Conservation (phyloP, 2,888 invertebrate genomes). For the Yponomeuta malinellus region DNA sequence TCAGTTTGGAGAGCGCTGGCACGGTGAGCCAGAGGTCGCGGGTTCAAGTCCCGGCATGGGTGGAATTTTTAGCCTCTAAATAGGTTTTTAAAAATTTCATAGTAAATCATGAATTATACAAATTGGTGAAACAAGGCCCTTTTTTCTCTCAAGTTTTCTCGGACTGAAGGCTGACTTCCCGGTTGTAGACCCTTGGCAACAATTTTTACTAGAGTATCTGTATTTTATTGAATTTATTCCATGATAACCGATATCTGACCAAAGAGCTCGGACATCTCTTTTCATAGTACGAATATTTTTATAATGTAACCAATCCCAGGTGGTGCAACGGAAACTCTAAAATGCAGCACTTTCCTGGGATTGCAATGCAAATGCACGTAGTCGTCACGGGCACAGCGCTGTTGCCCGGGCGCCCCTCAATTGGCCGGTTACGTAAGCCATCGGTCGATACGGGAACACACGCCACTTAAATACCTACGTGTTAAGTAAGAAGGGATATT, state of each 20-base stretch:
- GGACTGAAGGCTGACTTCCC: too few species aligned
- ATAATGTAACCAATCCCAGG: constrained; percentile 7
- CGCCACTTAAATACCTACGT: not conserved
- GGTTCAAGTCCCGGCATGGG: too few species aligned
- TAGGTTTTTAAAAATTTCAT: too few species aligned
- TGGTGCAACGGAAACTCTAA: constrained; percentile 7
- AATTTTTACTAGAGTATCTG: too few species aligned
- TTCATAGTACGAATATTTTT: not conserved
- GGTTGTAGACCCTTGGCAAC: too few species aligned
- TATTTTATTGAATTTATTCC: not conserved
- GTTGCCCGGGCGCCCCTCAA: not conserved
- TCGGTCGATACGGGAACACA: constrained; percentile 5
- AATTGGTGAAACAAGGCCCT: too few species aligned
- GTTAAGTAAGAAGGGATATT: not conserved
- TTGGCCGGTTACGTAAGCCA: constrained; percentile 8
- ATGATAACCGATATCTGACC: not conserved
- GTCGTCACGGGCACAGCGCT: constrained; percentile 1
- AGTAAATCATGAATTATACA: too few species aligned
- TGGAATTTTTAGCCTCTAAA: too few species aligned
- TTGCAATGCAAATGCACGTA: constrained; percentile 27
- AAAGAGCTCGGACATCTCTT: too few species aligned
- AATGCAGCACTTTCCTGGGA: constrained; percentile 15
- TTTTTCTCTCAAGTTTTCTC: too few species aligned
- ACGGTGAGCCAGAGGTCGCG: too few species aligned
- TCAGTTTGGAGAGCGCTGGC: too few species aligned